Base-by-base conservation (phyloP, 2,797 vertebrate species). In the Melopsittacus undulatus region DNA sequence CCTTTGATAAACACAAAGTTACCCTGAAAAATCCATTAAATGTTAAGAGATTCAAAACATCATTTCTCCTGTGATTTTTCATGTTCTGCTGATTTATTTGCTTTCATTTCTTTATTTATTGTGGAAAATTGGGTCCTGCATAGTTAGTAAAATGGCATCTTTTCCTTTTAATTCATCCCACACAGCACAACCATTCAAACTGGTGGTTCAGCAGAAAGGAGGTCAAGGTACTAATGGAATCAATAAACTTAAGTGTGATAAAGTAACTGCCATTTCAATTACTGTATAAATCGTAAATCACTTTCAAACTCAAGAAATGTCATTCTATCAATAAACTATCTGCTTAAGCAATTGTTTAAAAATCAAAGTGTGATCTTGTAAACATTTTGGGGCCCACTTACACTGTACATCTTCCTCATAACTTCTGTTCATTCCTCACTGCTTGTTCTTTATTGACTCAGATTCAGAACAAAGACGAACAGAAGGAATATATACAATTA, bases 331-430 rank as follows among this genome's bases (percentile, higher is more conserved):
- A 80, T 75, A 90, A 80, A 80, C 57, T 83, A 68, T 77, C 94
- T 92, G 78, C 87, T 95, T 83, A 95, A 92, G 72, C 72, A 92
- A 83, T 93, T 92, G 95, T 94, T 96, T 95, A 95, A 96, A 94
- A 94, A 92, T 83, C 90, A 74, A 90, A 87, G 68, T 83, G 86
- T 90, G 90, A 94, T 92, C 52, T 66, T 74, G 75, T 93, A 95
- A 96, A 91, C 38, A 80, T 90, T 93, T 36, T 49, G 30, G 48
- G 69, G 46, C 42, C 89, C 61, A 49, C 72, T 59, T 83, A 88
- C 45, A 57, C 38, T 75, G 11, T 29, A 80, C 3, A 1, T 64
- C 68, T 90, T 75, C 68, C 51, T 66, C 49, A 22, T 45, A 92
- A 87, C 52, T 76, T 92, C 70, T 66, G 34, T 21, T n/a, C 62